A percentile compares a stretch with the other conserved stretches of the same genome.
Evolutionary conservation across 1,140 invertebrate species (phyloP).

Genomic region (Camponotus vicinus): DNA sequence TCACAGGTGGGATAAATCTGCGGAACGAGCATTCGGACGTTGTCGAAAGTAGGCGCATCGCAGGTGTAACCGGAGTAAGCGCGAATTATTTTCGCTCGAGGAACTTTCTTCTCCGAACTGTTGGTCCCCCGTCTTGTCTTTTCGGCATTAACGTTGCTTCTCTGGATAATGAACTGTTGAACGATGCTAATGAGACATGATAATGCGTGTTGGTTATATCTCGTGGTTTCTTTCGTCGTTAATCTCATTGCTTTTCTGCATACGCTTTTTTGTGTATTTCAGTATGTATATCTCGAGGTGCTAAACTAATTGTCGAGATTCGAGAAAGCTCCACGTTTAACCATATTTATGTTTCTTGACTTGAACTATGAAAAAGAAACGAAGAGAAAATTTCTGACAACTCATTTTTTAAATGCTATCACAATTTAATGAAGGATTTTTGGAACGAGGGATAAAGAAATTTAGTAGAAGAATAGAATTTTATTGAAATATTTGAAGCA

Average conservation of each 20-base stretch:
- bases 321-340: background rate
- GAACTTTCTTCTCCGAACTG: constrained; percentile 42
- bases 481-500: too few relatives aligned
- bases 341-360: background rate
- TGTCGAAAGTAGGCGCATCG: constrained; percentile 61
- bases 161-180: background rate
- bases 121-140: background rate
- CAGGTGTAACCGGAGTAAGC: constrained; percentile 67
- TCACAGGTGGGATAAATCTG: constrained; percentile 71
- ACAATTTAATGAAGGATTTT: background rate
- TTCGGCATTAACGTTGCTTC: constrained; percentile 36
- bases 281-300: background rate
- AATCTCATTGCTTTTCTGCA: constrained; percentile 5
- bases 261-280: background rate
- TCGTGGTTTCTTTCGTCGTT: background rate
- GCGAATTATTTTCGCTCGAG: constrained; percentile 32
- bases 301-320: background rate
- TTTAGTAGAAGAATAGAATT: too few relatives aligned
- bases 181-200: constrained; percentile 44
- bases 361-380: background rate
- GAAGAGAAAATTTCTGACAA: background rate
- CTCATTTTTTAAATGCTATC: background rate
- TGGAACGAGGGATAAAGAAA: background rate
- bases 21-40: constrained; percentile 21
- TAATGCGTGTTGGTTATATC: constrained; percentile 13